These are phyloP conservation scores for Acronicta leporina DNA, from an alignment of 2,888 invertebrate species.

Conservation along the genomic window DNA sequence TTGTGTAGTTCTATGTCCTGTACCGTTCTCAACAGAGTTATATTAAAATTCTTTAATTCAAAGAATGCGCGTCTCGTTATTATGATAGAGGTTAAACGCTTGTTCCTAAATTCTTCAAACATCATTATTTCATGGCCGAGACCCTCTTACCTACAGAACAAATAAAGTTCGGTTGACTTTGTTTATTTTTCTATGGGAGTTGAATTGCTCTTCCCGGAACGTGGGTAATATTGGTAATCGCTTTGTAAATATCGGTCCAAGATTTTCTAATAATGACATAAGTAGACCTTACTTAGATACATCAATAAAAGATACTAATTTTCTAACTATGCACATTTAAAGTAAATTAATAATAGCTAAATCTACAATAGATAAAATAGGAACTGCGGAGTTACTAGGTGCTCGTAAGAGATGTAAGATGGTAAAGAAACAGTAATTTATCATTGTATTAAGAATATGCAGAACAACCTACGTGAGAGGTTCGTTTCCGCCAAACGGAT, in stretches of 20 bases:
- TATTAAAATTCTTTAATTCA: slow-evolving; percentile 62
- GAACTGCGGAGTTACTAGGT: slow-evolving; percentile 23
- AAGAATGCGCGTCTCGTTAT: slow-evolving; percentile 59
- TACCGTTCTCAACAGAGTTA: slow-evolving; percentile 37
- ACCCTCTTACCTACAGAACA: slow-evolving; percentile 79
- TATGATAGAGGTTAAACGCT: slow-evolving; percentile 61
- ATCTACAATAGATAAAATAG: slow-evolving; percentile 16
- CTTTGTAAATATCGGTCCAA: slow-evolving; percentile 73
- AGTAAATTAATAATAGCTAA: slow-evolving; percentile 29
- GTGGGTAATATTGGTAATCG: slow-evolving; percentile 80
- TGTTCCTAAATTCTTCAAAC: slow-evolving; percentile 77
- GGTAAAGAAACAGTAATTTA: slow-evolving; percentile 44
- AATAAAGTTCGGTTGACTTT: slow-evolving; percentile 81
- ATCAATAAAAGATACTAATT: slow-evolving; percentile 16
- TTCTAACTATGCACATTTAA: slow-evolving; percentile 4
- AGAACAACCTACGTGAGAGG: slow-evolving; percentile 75
- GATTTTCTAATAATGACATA: slow-evolving; percentile 55
- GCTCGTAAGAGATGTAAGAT: slow-evolving; percentile 44
- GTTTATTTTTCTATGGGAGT: slow-evolving; percentile 84
- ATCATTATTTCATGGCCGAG: slow-evolving; percentile 78
- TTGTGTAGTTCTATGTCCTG: slow-evolving; percentile 31
- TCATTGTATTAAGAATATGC: slow-evolving; percentile 70
- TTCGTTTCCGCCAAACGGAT: slow-evolving; percentile 87
- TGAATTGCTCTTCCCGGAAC: slow-evolving; percentile 83
- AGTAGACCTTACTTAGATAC: slow-evolving; percentile 32